Conservation (phyloP, 2,888 invertebrate species). For the Drosophila koepferae region DNA sequence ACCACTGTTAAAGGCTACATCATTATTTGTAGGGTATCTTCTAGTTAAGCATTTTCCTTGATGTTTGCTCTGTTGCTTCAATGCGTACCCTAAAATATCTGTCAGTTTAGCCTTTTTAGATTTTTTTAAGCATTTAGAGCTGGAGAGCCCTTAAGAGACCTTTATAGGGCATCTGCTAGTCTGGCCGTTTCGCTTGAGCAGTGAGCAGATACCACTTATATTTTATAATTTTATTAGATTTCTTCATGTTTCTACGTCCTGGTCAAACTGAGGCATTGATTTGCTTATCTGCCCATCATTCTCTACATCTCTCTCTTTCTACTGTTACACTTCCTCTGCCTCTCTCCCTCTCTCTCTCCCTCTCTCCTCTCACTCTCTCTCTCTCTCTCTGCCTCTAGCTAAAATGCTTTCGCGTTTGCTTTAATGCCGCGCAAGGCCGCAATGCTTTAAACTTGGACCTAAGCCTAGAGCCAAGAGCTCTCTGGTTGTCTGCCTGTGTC, state of each 20-base stretch:
- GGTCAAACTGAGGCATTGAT: neutral
- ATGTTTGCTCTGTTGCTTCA: too few relatives aligned
- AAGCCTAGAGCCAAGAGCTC: conserved; percentile 5
- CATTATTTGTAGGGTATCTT: too few relatives aligned
- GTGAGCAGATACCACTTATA: neutral
- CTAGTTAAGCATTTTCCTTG: too few relatives aligned
- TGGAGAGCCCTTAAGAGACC: neutral
- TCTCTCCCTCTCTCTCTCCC: too few relatives aligned
- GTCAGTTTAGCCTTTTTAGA: too few relatives aligned
- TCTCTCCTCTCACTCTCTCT: neutral
- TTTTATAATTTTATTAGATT: neutral
- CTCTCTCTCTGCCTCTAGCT: neutral
- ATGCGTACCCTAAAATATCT: too few relatives aligned
- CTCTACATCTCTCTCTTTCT: too few relatives aligned
- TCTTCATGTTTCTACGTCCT: neutral
- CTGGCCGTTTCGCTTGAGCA: neutral
- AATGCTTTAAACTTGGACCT: conserved; percentile 40
- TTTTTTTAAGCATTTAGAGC: too few relatives aligned
- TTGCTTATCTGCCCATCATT: neutral
- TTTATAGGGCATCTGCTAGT: conserved; percentile 2
- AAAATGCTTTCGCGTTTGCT: conserved; percentile 29
- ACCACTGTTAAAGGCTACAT: too few relatives aligned
- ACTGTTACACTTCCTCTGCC: too few relatives aligned
- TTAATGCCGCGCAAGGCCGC: conserved; percentile 43
- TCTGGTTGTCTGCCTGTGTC: neutral